Conservation (phyloP, 2,888 invertebrate genomes). For the Troilus luridus region DNA sequence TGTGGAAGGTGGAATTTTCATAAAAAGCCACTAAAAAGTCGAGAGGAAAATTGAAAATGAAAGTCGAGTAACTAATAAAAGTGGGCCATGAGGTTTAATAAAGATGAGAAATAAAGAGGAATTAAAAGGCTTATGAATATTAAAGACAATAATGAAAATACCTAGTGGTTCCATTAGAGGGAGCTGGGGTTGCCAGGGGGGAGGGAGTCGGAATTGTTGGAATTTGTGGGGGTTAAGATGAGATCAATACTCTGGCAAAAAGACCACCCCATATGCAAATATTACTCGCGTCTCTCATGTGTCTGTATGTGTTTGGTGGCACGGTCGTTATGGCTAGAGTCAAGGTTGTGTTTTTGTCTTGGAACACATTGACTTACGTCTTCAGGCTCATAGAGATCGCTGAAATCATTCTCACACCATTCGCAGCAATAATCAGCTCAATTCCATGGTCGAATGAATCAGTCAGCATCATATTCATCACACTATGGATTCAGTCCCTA, state of each 20-base stretch:
- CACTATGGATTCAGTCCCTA: too few relatives aligned
- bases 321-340: not conserved
- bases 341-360: not conserved
- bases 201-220: constrained; percentile 50
- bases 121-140: constrained; percentile 54
- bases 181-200: not conserved
- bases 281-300: constrained; percentile 30
- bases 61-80: constrained; percentile 44
- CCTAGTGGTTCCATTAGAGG: constrained; percentile 53
- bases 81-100: constrained; percentile 52
- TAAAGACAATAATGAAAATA: constrained; percentile 57
- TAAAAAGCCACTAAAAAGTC: constrained; percentile 28
- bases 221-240: constrained; percentile 57
- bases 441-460: too few relatives aligned
- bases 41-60: constrained; percentile 46
- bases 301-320: not conserved
- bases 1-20: constrained; percentile 10
- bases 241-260: constrained; percentile 54
- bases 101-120: constrained; percentile 47
- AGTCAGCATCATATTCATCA: too few relatives aligned
- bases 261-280: constrained; percentile 52
- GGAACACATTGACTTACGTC: not conserved
- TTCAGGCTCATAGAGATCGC: not conserved
- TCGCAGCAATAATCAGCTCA: too few relatives aligned
- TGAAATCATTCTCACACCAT: too few relatives aligned